Conservation (phyloP, 2,888 invertebrate genomes). For the Acleris holmiana region DNA sequence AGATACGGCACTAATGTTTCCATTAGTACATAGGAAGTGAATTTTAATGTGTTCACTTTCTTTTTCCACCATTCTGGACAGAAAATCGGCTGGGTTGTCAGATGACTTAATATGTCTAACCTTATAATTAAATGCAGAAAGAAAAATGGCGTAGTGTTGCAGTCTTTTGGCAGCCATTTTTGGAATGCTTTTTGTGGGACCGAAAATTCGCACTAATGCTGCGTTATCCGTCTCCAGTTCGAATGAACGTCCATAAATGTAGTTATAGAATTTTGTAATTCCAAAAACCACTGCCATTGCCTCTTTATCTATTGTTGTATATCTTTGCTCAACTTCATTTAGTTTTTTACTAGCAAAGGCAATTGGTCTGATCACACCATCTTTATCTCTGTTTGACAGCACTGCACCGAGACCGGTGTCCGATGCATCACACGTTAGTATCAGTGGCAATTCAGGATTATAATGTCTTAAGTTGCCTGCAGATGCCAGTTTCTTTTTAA, state of each 20-base stretch:
- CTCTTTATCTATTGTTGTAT: slow-evolving; percentile 14
- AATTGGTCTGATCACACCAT: slow-evolving; percentile 2
- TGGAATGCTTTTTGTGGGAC: slow-evolving; percentile 17
- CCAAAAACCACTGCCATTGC: slow-evolving; percentile 6
- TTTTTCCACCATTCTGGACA: too few relatives aligned
- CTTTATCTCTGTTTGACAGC: slow-evolving; percentile 7
- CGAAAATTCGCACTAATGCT: slow-evolving; percentile 11
- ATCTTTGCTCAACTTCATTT: slow-evolving; percentile 4
- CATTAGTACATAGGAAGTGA: too few relatives aligned
- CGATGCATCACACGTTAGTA: slow-evolving; percentile 23
- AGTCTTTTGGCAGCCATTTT: slow-evolving; percentile 27
- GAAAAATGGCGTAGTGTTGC: slow-evolving; percentile 25
- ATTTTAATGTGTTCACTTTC: too few relatives aligned
- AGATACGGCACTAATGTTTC: too few relatives aligned
- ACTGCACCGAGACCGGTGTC: slow-evolving; percentile 6
- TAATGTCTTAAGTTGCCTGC: background rate
- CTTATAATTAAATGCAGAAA: slow-evolving; percentile 21
- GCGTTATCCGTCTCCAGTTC: slow-evolving; percentile 15
- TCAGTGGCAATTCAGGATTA: slow-evolving; percentile 3
- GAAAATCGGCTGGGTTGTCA: slow-evolving; percentile 13
- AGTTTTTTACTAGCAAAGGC: slow-evolving; percentile 2
- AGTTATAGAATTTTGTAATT: too few relatives aligned
- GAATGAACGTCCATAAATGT: slow-evolving; percentile 3
- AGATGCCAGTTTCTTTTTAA: slow-evolving; percentile 7
- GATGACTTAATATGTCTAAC: background rate